Conservation (phyloP, 2,888 invertebrate genomes). For the Dorcus parallelipipedus region DNA sequence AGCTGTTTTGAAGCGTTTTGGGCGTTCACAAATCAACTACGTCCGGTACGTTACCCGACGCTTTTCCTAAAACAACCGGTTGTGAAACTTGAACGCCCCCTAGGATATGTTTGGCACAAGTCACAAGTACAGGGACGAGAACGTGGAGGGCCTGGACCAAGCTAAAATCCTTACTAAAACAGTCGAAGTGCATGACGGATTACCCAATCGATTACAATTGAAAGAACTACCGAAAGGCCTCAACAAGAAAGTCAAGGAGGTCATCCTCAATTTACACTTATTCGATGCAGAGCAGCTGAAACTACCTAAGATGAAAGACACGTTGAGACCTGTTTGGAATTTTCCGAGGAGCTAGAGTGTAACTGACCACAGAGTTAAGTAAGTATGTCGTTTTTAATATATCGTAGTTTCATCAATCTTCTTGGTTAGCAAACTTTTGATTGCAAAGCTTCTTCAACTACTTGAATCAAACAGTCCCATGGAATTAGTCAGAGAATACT, state of each 20-base stretch:
- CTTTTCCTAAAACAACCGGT: too few species aligned
- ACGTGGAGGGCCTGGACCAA: conserved; percentile 72
- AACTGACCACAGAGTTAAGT: conserved; percentile 67
- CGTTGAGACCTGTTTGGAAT: conserved; percentile 65
- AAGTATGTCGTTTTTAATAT: conserved; percentile 35
- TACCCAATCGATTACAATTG: conserved; percentile 59
- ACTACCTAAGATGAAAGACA: conserved; percentile 69
- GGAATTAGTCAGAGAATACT: conserved; percentile 55
- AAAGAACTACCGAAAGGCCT: conserved; percentile 53
- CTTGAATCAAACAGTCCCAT: conserved; percentile 62
- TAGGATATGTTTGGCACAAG: too few species aligned
- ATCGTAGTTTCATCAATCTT: neutral
- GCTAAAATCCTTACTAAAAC: conserved; percentile 81
- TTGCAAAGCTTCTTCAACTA: conserved; percentile 63
- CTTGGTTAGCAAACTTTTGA: conserved; percentile 59
- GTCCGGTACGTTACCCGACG: too few species aligned
- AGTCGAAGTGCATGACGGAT: conserved; percentile 57
- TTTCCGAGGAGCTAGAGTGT: conserved; percentile 75
- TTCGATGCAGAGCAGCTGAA: conserved; percentile 78
- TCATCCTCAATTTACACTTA: conserved; percentile 62
- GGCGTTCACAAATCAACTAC: too few species aligned
- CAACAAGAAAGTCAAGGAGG: conserved; percentile 61
- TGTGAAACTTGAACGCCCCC: too few species aligned
- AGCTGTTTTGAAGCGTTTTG: too few species aligned
- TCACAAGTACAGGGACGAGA: conserved; percentile 59